Evolutionary conservation across 2,888 invertebrate species (phyloP).

Genomic region (Danaus chrysippus): DNA sequence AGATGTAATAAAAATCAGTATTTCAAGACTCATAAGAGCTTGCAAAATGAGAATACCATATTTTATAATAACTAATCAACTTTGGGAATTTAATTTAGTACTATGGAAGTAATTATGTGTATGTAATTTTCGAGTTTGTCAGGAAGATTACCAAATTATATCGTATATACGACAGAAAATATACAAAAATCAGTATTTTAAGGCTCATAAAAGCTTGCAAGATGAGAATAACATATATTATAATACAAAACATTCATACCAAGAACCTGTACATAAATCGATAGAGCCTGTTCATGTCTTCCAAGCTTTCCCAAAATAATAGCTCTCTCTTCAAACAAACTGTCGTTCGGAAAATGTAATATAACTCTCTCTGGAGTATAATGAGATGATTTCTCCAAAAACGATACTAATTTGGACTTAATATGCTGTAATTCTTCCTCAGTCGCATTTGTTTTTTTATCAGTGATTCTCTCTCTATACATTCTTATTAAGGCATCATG

Average conservation of each 20-base stretch:
- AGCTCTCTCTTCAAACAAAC: constrained; percentile 94
- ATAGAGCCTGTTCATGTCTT: constrained; percentile 94
- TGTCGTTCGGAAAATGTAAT: constrained; percentile 90
- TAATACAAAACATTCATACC: constrained; percentile 50
- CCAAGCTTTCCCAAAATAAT: constrained; percentile 95
- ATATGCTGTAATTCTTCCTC: constrained; percentile 63
- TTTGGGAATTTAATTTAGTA: no score
- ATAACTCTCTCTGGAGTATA: constrained; percentile 94
- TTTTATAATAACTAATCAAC: background rate
- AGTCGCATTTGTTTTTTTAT: constrained; percentile 52
- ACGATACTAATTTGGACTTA: constrained; percentile 82
- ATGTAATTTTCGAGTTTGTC: no score
- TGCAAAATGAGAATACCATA: no score
- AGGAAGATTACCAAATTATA: no score
- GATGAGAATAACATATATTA: no score
- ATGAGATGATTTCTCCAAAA: constrained; percentile 87
- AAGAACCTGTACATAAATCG: constrained; percentile 93
- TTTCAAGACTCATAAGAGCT: no score
- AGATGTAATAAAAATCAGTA: no score
- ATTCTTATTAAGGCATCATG: constrained; percentile 95
- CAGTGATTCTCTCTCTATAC: constrained; percentile 87
- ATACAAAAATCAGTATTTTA: no score
- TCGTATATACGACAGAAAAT: no score
- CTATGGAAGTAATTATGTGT: no score
- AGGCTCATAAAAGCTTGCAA: no score